Conservation (phyloP, 2,888 invertebrate genomes). For the Limenitis camilla region DNA sequence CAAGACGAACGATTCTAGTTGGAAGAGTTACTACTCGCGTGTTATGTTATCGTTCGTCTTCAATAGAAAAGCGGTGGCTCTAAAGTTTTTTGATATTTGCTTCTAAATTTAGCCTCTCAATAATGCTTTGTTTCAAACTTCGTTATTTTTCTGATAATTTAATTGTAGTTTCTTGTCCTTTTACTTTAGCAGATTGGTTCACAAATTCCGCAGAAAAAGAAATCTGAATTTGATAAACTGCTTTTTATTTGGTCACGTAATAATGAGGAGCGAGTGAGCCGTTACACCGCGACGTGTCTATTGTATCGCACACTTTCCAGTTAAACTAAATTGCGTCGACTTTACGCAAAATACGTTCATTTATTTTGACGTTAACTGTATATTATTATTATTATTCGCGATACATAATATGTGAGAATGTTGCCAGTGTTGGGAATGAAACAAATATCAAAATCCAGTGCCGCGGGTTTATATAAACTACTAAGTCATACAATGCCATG, state of each 20-base stretch:
- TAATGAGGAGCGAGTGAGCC: too few relatives aligned
- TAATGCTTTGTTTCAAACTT: constrained; percentile 8
- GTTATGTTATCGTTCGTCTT: neutral
- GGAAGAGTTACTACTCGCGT: neutral
- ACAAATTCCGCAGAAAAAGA: too few relatives aligned
- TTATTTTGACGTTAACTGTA: too few relatives aligned
- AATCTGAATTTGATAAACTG: too few relatives aligned
- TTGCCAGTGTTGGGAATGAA: neutral
- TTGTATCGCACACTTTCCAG: too few relatives aligned
- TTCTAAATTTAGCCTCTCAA: constrained; percentile 12
- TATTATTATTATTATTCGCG: too few relatives aligned
- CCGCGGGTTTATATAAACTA: constrained; percentile 37
- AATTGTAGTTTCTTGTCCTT: neutral
- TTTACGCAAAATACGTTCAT: too few relatives aligned
- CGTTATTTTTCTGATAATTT: neutral
- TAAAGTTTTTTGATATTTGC: constrained; percentile 19
- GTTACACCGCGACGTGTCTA: too few relatives aligned
- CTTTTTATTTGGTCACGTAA: too few relatives aligned
- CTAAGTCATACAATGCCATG: constrained; percentile 52
- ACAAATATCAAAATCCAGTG: constrained; percentile 22
- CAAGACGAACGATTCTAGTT: constrained; percentile 3
- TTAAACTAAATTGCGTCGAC: too few relatives aligned
- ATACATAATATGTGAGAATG: too few relatives aligned
- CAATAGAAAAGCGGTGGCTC: constrained; percentile 3
- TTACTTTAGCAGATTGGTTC: too few relatives aligned